Percentiles rank a stretch among this genome's conserved stretches.
Evolutionary conservation across 2,113 vertebrate species (phyloP).

Genomic region (Hippocampus guttulatus): DNA sequence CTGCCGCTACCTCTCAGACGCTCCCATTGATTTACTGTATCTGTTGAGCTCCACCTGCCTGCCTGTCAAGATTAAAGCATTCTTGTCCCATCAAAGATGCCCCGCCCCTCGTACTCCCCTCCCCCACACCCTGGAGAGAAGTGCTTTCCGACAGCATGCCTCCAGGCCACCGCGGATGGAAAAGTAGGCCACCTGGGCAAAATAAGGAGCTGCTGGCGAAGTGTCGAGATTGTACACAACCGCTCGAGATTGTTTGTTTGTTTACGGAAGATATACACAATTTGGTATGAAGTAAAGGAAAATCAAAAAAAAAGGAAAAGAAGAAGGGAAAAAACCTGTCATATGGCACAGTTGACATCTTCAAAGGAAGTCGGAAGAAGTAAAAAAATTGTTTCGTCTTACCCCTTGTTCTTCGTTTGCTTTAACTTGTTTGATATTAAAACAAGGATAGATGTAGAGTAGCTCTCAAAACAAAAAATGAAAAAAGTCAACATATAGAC

Average conservation of each 20-base stretch:
- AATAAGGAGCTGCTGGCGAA: not conserved
- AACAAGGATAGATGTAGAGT: too few species aligned
- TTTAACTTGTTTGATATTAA: too few species aligned
- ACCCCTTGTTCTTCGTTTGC: too few species aligned
- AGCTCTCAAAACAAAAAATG: too few species aligned
- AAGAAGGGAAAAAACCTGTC: too few species aligned
- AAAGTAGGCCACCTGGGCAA: slow-evolving; percentile 21
- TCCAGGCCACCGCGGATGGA: slow-evolving; percentile 38
- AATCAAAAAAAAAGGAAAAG: too few species aligned
- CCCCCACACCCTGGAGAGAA: slow-evolving; percentile 31
- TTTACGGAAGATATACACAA: too few species aligned
- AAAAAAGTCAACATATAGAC: too few species aligned
- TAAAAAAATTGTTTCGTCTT: too few species aligned
- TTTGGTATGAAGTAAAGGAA: too few species aligned
- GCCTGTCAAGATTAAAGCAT: slow-evolving; percentile 69
- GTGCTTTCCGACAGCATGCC: slow-evolving; percentile 35
- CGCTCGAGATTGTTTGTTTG: not conserved
- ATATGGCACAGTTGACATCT: too few species aligned
- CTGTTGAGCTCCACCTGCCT: slow-evolving; percentile 56
- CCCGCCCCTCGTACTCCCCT: not conserved
- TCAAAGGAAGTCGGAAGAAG: too few species aligned
- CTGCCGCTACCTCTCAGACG: slow-evolving; percentile 57
- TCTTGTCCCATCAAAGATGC: slow-evolving; percentile 58
- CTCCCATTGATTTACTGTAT: slow-evolving; percentile 67
- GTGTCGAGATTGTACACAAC: not conserved